phyloP scores from a whole-genome alignment of 2,888 invertebrate species.

The Zygaena filipendulae region DNA sequence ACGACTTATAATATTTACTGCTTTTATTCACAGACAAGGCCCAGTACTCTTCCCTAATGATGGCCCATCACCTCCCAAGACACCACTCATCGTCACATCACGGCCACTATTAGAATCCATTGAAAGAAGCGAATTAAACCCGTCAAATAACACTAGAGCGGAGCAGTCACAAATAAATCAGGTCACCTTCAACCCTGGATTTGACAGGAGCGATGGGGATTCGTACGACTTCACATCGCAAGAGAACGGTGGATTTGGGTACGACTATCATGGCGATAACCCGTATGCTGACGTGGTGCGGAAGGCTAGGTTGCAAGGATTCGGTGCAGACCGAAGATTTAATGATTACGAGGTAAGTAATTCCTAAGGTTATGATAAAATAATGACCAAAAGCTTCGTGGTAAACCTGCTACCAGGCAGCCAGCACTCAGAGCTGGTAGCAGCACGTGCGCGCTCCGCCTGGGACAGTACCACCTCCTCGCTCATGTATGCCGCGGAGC shows the following conservation, averaged over 20 bases:
- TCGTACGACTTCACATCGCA: neutral
- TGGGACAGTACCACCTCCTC: too few species aligned
- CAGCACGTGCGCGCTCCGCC: too few species aligned
- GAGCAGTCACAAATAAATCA: constrained; percentile 25
- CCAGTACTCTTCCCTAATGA: constrained; percentile 57
- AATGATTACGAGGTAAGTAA: constrained; percentile 37
- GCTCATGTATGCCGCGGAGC: too few species aligned
- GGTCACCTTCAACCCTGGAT: constrained; percentile 22
- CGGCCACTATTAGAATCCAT: constrained; percentile 48
- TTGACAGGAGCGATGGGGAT: constrained; percentile 1
- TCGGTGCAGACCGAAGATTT: constrained; percentile 21
- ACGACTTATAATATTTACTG: neutral
- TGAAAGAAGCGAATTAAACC: constrained; percentile 40
- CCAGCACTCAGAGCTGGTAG: too few species aligned
- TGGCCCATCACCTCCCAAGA: constrained; percentile 36
- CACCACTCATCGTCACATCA: constrained; percentile 51
- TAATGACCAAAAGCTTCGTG: too few species aligned
- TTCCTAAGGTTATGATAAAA: too few species aligned
- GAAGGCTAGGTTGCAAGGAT: constrained; percentile 13
- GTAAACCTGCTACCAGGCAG: too few species aligned
- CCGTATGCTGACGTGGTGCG: constrained; percentile 23
- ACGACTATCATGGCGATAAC: constrained; percentile 14
- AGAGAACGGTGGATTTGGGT: neutral
- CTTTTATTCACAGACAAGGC: constrained; percentile 43
- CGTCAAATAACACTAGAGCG: constrained; percentile 25